Base-by-base conservation (phyloP, 2,113 vertebrate genomes). In the Ammodytes dubius region DNA sequence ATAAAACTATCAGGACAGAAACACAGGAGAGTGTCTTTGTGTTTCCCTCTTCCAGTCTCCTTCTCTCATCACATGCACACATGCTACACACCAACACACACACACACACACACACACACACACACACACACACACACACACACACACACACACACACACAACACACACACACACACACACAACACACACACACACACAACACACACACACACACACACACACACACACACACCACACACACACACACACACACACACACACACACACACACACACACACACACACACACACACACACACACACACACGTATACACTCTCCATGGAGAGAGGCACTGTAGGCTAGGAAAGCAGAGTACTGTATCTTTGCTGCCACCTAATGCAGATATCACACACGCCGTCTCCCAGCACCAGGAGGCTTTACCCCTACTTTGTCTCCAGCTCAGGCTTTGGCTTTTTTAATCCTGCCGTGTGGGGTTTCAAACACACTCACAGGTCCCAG, bases 321-420 rank as follows among this genome's bases (percentile, higher is more conserved):
- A 67, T 7, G 5, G 56, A 59, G 66, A 53, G 49, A 70, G 71
- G 64, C 73, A 77, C 68, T n/a, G 60, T 60, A 42, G 77, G 54
- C 69, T 43, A 10, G 59, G 56, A 70, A 27, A 84, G 73, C 40
- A 39, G 79, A 92, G 91, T 74, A 92, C 88, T 94, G 95, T 93
- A 94, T 94, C 95, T 95, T 94, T 96, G 94, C 95, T 96, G 95
- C 95, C 95, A 95, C 95, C 95, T 96, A 96, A 95, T 92, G 95
- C 94, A 94, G 91, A 91, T 81, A 91, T 84, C 88, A 85, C 90
- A 89, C 88, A 93, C 47, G 66, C 85, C 70, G 81, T 87, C 88
- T 89, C 86, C 63, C 65, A 67, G 83, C 88, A 85, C 83, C 87
- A 83, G 52, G 37, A 89, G 84, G 81, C 82, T 88, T 90, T 82